phyloP scores from a whole-genome alignment of 2,888 invertebrate species.

The Conchocele bisecta region DNA sequence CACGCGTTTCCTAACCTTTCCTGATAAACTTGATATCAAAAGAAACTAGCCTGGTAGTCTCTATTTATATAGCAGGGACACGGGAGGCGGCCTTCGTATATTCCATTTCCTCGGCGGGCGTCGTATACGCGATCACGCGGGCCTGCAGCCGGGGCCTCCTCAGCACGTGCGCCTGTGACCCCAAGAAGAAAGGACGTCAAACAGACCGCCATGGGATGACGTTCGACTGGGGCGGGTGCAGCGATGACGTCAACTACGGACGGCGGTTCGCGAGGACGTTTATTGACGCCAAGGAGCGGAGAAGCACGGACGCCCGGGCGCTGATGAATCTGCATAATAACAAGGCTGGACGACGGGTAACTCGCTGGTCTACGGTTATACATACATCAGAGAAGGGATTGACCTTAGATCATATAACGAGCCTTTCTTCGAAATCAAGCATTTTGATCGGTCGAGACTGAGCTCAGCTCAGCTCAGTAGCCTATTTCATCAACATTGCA shows the following conservation, averaged over 20 bases:
- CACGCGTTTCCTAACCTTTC: neutral
- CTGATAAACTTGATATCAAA: neutral
- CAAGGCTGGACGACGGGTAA: conserved; percentile 96
- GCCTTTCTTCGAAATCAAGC: no score
- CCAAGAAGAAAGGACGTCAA: conserved; percentile 73
- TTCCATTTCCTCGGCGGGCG: conserved; percentile 86
- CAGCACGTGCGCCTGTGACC: conserved; percentile 92
- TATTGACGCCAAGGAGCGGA: conserved; percentile 93
- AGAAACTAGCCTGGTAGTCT: neutral
- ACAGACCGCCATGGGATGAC: conserved; percentile 69
- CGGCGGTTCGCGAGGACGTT: conserved; percentile 95
- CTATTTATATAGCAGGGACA: conserved; percentile 81
- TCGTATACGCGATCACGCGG: conserved; percentile 94
- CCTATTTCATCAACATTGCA: no score
- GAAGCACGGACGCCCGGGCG: conserved; percentile 87
- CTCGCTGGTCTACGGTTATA: no score
- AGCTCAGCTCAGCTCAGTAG: no score
- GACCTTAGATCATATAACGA: no score
- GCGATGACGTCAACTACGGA: conserved; percentile 81
- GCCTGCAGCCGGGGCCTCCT: conserved; percentile 96
- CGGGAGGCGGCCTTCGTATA: conserved; percentile 86
- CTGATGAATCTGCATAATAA: conserved; percentile 99
- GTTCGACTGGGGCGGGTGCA: conserved; percentile 93
- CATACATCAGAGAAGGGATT: no score
- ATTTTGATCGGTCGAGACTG: no score